Evolutionary conservation across 2,888 invertebrate genomes (phyloP).

Genomic region (Tenodera sinensis): DNA sequence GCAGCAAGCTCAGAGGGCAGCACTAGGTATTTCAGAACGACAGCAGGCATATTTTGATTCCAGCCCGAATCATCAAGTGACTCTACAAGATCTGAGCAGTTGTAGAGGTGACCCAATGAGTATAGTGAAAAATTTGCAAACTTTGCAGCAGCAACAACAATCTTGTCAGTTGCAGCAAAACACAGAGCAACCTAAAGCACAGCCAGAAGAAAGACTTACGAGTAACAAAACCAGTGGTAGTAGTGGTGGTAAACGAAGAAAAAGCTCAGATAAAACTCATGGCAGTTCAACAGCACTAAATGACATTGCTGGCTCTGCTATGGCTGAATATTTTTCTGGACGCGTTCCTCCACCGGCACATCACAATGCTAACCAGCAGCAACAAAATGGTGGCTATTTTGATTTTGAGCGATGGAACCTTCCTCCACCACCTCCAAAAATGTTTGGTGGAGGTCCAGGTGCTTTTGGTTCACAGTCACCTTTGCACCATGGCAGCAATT

Average conservation of each 20-base stretch:
- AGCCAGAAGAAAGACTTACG: slow-evolving; percentile 22
- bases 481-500: slow-evolving; percentile 52
- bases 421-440: slow-evolving; percentile 65
- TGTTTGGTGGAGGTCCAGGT: slow-evolving; percentile 58
- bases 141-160: slow-evolving; percentile 48
- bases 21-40: slow-evolving; percentile 51
- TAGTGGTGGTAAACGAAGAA: slow-evolving; percentile 47
- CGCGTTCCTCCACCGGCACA: slow-evolving; percentile 72
- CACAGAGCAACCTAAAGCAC: slow-evolving; percentile 35
- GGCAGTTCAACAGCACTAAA: slow-evolving; percentile 47
- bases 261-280: slow-evolving; percentile 57
- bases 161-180: slow-evolving; percentile 53
- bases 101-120: slow-evolving; percentile 74
- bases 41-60: slow-evolving; percentile 66
- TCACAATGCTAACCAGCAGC: slow-evolving; percentile 54
- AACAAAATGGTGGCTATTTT: slow-evolving; percentile 68
- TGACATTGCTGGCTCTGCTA: slow-evolving; percentile 52
- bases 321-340: slow-evolving; percentile 53
- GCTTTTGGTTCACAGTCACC: slow-evolving; percentile 57
- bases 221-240: slow-evolving; percentile 10
- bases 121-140: slow-evolving; percentile 68
- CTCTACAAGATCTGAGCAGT: slow-evolving; percentile 67
- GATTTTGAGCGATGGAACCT: slow-evolving; percentile 81
- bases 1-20: slow-evolving; percentile 47
- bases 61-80: slow-evolving; percentile 54